These are phyloP conservation scores for Egretta garzetta DNA, from an alignment of 2,113 vertebrate genomes.

Conservation along the genomic window DNA sequence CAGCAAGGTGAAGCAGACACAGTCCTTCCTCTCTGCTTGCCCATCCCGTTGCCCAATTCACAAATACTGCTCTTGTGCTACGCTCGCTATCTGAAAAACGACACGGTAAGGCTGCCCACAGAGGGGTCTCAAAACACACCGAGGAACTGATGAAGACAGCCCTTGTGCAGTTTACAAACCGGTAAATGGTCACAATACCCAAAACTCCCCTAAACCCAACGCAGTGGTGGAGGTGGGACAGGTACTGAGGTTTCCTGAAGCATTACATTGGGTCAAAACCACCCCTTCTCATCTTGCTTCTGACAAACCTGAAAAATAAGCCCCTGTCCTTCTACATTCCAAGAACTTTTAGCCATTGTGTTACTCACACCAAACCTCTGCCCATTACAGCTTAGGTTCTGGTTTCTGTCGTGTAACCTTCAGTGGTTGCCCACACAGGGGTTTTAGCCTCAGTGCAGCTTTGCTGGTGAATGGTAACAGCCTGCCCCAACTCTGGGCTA, in stretches of 20 bases:
- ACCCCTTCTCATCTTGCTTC: not conserved
- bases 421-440: rapidly evolving
- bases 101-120: not conserved
- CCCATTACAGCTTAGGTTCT: rapidly evolving
- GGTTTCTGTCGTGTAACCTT: not conserved
- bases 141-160: not conserved
- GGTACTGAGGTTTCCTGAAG: not conserved
- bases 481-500: not conserved
- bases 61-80: not conserved
- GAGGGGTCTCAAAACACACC: not conserved
- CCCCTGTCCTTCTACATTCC: not conserved
- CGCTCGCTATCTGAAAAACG: not conserved
- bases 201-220: not conserved
- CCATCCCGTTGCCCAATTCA: not conserved
- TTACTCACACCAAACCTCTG: rapidly evolving
- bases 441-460: not conserved
- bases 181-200: not conserved
- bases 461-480: not conserved
- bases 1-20: not conserved
- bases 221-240: not conserved
- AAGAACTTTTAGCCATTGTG: not conserved
- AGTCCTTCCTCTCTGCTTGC: not conserved
- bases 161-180: not conserved
- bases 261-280: not conserved
- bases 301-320: not conserved